Conservation (phyloP, 2,888 invertebrate genomes). For the Hoplodrina ambigua region DNA sequence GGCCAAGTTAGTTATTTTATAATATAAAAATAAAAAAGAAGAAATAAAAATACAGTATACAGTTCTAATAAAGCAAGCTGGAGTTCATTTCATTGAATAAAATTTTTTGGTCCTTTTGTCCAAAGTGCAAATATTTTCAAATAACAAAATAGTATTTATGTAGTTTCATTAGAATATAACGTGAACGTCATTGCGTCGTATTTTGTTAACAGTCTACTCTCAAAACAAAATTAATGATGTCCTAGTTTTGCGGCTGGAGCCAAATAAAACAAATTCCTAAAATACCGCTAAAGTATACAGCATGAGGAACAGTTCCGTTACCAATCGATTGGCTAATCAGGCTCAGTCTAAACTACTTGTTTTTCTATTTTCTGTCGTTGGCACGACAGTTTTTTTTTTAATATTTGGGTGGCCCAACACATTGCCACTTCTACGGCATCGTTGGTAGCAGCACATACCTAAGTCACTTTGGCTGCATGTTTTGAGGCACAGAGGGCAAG, state of each 20-base stretch:
- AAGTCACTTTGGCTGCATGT: no score
- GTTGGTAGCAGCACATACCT: no score
- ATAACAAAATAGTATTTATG: background rate
- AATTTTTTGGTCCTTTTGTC: background rate
- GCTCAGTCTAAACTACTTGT: background rate
- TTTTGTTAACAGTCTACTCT: background rate
- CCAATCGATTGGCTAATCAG: background rate
- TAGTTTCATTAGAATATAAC: background rate
- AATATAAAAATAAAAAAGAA: no score
- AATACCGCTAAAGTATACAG: background rate
- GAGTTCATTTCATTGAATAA: background rate
- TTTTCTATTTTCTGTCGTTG: no score
- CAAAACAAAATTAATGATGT: background rate
- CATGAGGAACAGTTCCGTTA: background rate
- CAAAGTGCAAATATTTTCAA: background rate
- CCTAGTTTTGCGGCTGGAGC: background rate
- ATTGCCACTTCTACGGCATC: no score
- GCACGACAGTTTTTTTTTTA: no score
- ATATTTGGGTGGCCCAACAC: no score
- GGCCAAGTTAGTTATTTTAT: no score
- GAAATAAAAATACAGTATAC: background rate
- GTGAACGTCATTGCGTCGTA: background rate
- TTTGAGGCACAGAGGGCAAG: no score
- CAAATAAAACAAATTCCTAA: background rate
- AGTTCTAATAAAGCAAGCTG: background rate